These are phyloP conservation scores for Erythrolamprus reginae DNA, from an alignment of 2,113 vertebrate genomes.

Conservation along the genomic window DNA sequence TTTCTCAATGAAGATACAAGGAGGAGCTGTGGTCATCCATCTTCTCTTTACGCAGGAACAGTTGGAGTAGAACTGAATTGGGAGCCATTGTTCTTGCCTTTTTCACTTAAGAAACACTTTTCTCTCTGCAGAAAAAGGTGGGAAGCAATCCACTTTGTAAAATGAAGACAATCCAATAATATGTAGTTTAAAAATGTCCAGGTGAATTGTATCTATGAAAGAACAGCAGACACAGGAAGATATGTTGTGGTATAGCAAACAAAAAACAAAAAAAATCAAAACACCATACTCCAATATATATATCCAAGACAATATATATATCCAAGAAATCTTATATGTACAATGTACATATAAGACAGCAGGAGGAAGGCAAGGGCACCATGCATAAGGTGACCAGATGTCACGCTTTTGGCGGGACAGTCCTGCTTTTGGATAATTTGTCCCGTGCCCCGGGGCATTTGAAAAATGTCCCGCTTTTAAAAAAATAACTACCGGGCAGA, in stretches of 20 bases:
- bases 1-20: background rate
- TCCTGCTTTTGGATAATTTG: too few relatives aligned
- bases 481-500: too few relatives aligned
- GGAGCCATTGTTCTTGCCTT: background rate
- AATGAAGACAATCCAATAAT: background rate
- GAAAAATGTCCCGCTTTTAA: too few relatives aligned
- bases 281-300: background rate
- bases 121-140: background rate
- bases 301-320: background rate
- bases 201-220: background rate
- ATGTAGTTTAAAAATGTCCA: background rate
- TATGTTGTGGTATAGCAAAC: background rate
- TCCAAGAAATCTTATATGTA: background rate
- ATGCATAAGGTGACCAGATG: too few relatives aligned
- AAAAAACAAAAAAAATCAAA: background rate
- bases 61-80: background rate
- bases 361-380: background rate
- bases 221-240: background rate
- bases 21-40: background rate
- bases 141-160: background rate
- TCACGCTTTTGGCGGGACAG: too few relatives aligned
- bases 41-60: background rate
- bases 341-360: background rate
- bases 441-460: too few relatives aligned
- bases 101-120: background rate